Evolutionary conservation across 1,140 invertebrate species (phyloP).

Genomic region (Lineus longissimus): DNA sequence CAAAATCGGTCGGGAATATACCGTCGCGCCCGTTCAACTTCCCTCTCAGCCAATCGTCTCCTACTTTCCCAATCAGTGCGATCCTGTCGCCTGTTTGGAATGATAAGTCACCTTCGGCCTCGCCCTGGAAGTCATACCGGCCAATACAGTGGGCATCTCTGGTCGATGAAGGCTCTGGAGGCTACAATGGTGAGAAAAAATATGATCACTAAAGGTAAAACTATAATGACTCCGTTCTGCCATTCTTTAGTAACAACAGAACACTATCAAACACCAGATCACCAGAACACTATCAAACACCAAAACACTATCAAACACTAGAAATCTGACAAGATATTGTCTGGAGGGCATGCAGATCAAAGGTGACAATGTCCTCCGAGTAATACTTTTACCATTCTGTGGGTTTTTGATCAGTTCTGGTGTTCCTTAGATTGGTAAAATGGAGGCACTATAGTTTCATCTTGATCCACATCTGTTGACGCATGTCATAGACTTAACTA

Average conservation of each 20-base stretch:
- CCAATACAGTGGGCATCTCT: conserved; percentile 54
- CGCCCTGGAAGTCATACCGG: conserved; percentile 63
- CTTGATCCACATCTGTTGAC: no score
- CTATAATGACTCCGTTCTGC: no score
- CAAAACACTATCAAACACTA: no score
- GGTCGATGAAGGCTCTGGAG: not conserved
- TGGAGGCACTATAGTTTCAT: no score
- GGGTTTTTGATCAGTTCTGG: no score
- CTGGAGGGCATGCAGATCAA: no score
- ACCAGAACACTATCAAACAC: not conserved
- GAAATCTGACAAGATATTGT: no score
- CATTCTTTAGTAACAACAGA: not conserved
- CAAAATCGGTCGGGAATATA: conserved; percentile 78
- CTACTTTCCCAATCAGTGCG: conserved; percentile 67
- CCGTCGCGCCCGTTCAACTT: conserved; percentile 65
- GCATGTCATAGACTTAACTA: no score
- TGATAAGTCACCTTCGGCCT: conserved; percentile 59
- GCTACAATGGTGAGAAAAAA: not conserved
- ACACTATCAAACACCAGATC: not conserved
- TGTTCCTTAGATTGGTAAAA: no score
- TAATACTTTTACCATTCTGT: no score
- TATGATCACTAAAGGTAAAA: not conserved
- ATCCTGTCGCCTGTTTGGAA: conserved; percentile 68
- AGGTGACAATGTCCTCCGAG: no score
- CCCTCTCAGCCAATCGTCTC: conserved; percentile 78